A percentile compares a stretch with the other conserved stretches of the same genome.
Conservation (phyloP, 1,140 invertebrate genomes). For the Pseudobourletiella spinata region DNA sequence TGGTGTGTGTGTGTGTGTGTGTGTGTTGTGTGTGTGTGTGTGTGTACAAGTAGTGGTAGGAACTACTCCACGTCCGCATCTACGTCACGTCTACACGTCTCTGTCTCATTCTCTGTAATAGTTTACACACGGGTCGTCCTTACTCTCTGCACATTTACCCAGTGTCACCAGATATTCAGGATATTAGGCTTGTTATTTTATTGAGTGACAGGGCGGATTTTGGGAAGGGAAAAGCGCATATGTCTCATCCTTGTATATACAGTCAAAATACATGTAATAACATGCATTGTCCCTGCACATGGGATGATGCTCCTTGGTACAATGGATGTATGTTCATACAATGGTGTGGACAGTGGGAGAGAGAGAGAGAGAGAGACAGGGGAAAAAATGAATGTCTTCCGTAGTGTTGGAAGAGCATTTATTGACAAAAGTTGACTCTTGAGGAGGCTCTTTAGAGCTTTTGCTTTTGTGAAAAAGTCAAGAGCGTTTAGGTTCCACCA, state of each 20-base stretch:
- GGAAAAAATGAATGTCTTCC: slow-evolving; percentile 2
- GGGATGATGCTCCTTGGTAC: no score
- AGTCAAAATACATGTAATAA: no score
- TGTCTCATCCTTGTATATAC: no score
- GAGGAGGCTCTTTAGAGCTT: neutral
- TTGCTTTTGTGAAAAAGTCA: neutral
- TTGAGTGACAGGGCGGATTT: neutral
- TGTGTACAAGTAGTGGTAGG: no score
- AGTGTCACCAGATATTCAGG: neutral
- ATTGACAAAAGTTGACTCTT: slow-evolving; percentile 3
- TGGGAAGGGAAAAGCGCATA: neutral
- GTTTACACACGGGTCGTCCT: no score
- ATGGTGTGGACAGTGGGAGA: neutral
- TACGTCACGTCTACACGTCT: no score
- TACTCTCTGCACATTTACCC: neutral
- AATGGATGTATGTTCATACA: no score
- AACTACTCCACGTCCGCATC: no score
- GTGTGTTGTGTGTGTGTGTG: neutral
- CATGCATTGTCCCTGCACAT: no score
- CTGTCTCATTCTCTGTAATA: no score
- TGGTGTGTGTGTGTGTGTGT: neutral
- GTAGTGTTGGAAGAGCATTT: neutral
- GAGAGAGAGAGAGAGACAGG: neutral
- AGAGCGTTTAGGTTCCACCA: neutral
- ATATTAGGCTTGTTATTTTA: neutral